phyloP scores from a whole-genome alignment of 2,888 invertebrate genomes.

The Nomada goodeniana region DNA sequence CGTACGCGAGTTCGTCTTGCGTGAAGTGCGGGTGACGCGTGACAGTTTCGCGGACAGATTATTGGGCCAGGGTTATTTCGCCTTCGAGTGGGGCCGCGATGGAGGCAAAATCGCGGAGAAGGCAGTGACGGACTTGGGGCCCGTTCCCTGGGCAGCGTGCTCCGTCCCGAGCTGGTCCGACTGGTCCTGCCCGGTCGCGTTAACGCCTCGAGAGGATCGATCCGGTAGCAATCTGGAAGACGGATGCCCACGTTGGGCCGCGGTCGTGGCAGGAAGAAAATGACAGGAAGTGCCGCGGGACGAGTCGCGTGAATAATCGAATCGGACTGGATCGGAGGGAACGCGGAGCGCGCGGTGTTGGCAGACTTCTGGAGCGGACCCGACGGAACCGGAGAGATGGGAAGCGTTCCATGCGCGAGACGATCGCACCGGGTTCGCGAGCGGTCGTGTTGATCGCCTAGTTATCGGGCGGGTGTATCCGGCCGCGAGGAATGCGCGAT shows the following conservation, averaged over 20 bases:
- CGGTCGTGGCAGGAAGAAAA: conserved; percentile 22
- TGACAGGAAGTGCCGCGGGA: conserved; percentile 33
- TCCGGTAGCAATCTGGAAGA: conserved; percentile 13
- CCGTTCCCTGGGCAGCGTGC: no score
- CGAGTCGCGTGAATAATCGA: conserved; percentile 12
- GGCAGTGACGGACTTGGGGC: no score
- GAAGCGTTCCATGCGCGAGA: conserved; percentile 44
- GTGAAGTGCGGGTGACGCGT: conserved; percentile 21
- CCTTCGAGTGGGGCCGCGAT: no score
- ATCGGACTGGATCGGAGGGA: not conserved
- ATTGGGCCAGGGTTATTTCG: no score
- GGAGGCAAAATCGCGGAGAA: no score
- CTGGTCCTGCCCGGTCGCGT: conserved; percentile 39
- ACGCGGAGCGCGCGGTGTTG: not conserved
- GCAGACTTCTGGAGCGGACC: conserved; percentile 8
- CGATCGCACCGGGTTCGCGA: conserved; percentile 60
- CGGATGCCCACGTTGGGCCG: not conserved
- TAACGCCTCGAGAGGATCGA: conserved; percentile 36
- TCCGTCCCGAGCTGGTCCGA: not conserved
- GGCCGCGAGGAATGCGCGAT: conserved; percentile 67
- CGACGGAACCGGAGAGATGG: conserved; percentile 54
- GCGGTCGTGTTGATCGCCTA: conserved; percentile 63
- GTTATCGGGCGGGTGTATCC: conserved; percentile 59
- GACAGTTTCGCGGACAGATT: conserved; percentile 34
- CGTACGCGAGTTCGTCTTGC: not conserved